Evolutionary conservation across 2,888 invertebrate species (phyloP).

Genomic region (Drosophila borborema): DNA sequence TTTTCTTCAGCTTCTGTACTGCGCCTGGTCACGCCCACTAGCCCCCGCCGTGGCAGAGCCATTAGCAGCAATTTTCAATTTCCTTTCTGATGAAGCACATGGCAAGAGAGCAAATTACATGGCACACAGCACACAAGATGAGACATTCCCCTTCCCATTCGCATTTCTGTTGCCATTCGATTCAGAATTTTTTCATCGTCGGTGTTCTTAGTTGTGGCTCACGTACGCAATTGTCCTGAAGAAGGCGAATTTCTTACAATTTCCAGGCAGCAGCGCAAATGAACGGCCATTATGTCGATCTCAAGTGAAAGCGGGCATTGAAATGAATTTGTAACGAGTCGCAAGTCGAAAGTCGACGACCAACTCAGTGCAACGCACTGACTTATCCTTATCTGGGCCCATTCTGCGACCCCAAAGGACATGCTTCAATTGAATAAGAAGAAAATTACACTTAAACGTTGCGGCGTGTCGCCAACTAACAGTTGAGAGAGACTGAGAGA

Average conservation of each 20-base stretch:
- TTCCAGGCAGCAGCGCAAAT: conserved; percentile 66
- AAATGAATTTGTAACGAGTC: conserved; percentile 80
- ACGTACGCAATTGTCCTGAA: conserved; percentile 80
- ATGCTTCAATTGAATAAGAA: conserved; percentile 82
- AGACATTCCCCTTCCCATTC: conserved; percentile 38
- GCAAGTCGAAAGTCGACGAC: conserved; percentile 39
- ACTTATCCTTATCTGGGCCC: conserved; percentile 52
- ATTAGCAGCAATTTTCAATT: conserved; percentile 84
- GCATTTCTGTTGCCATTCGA: conserved; percentile 12
- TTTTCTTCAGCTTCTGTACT: conserved; percentile 24
- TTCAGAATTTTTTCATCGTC: conserved; percentile 20
- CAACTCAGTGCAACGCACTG: conserved; percentile 67
- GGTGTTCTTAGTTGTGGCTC: conserved; percentile 50
- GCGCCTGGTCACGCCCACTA: conserved; percentile 59
- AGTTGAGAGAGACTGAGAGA: background rate
- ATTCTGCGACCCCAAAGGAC: conserved; percentile 66
- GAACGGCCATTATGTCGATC: conserved; percentile 82
- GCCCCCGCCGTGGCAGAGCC: conserved; percentile 35
- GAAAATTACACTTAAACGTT: conserved; percentile 82
- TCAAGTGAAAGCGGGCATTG: conserved; percentile 78
- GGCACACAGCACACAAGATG: conserved; percentile 63
- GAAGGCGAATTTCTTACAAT: conserved; percentile 74
- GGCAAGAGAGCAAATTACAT: conserved; percentile 84
- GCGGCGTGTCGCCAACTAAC: conserved; percentile 68
- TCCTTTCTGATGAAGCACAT: conserved; percentile 85